phyloP scores from a whole-genome alignment of 2,888 invertebrate species.

The Tetropium fuscum region DNA sequence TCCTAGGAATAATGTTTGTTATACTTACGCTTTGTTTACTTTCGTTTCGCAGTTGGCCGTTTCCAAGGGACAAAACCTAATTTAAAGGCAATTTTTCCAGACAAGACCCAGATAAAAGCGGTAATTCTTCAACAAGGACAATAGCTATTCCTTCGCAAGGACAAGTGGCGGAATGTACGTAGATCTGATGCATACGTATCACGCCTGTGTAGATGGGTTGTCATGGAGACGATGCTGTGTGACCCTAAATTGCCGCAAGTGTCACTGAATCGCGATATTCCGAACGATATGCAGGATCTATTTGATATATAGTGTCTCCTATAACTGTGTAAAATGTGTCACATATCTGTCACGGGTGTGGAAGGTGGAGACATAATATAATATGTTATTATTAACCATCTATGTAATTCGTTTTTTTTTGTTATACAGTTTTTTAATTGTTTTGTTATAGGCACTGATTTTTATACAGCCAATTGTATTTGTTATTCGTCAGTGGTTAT shows the following conservation, averaged over 20 bases:
- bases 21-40: background rate
- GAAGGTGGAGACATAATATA: no score
- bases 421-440: no score
- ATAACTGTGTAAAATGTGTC: no score
- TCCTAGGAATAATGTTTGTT: background rate
- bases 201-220: slow-evolving; percentile 31
- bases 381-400: no score
- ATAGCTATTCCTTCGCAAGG: slow-evolving; percentile 27
- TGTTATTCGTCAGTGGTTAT: no score
- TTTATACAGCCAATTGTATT: no score
- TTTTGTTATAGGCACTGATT: no score
- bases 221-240: slow-evolving; percentile 32
- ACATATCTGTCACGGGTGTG: no score
- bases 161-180: slow-evolving; percentile 27
- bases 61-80: slow-evolving; percentile 31
- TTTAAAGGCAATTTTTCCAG: slow-evolving; percentile 33
- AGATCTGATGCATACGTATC: slow-evolving; percentile 24
- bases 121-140: slow-evolving; percentile 35
- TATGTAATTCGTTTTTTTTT: no score
- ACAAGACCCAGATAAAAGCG: slow-evolving; percentile 29
- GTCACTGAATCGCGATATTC: slow-evolving; percentile 28
- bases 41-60: background rate
- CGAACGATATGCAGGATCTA: slow-evolving; percentile 28
- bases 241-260: slow-evolving; percentile 25
- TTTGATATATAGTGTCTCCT: slow-evolving; percentile 26